These are phyloP conservation scores for Leptopterna dolabrata DNA, from an alignment of 2,888 invertebrate species.

Conservation along the genomic window DNA sequence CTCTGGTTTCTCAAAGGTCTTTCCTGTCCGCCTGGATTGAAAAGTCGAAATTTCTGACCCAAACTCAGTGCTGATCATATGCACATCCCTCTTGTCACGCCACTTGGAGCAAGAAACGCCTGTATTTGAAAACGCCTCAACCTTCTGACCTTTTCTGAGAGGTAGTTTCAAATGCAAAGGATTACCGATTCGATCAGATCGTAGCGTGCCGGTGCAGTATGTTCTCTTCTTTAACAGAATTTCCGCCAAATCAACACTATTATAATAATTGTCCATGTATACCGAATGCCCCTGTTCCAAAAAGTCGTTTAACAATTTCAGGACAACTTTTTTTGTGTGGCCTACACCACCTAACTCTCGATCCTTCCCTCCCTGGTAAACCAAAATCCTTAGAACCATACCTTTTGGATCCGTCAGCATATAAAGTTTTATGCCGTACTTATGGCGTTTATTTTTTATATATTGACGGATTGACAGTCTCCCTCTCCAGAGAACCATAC, in stretches of 20 bases:
- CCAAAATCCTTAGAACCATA: slow-evolving; percentile 61
- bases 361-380: slow-evolving; percentile 33
- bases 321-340: not conserved
- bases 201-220: not conserved
- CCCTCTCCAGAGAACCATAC: slow-evolving; percentile 65
- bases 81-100: slow-evolving; percentile 53
- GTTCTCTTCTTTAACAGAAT: not conserved
- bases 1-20: slow-evolving; percentile 36
- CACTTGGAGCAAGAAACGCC: too few species aligned
- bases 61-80: slow-evolving; percentile 46
- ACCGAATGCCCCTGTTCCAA: slow-evolving; percentile 50
- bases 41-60: too few species aligned
- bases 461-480: slow-evolving; percentile 64
- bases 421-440: slow-evolving; percentile 66
- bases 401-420: slow-evolving; percentile 65
- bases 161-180: not conserved
- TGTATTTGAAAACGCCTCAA: slow-evolving; percentile 49
- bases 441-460: slow-evolving; percentile 65
- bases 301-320: slow-evolving; percentile 27
- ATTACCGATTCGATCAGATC: not conserved
- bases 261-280: slow-evolving; percentile 50
- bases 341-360: not conserved
- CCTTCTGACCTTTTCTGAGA: not conserved
- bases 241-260: not conserved
- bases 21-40: slow-evolving; percentile 34